Percentiles rank a stretch among this genome's conserved stretches.
Conservation (phyloP, 30 jellyfish, hydroid and myxozoan species). For the Haliclystus octoradiatus region DNA sequence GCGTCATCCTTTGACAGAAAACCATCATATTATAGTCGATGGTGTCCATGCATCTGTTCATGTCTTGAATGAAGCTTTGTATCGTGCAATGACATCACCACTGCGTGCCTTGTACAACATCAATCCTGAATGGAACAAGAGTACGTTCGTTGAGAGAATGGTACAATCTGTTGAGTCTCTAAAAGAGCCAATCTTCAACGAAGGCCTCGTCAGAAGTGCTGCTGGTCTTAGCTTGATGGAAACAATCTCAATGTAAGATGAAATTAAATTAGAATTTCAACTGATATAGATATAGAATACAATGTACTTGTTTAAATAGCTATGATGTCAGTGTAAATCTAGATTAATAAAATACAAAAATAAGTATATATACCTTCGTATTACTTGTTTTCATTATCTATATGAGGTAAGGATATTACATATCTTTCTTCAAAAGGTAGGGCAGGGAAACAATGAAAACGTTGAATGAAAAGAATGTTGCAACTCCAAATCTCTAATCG, state of each 20-base stretch:
- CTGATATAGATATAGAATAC: neutral
- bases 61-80: constrained; percentile 19
- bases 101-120: constrained; percentile 20
- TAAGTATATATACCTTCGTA: too few relatives aligned
- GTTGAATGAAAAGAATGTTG: too few relatives aligned
- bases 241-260: neutral
- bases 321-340: too few relatives aligned
- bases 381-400: too few relatives aligned
- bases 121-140: constrained; percentile 34
- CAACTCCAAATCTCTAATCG: too few relatives aligned
- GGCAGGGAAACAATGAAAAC: too few relatives aligned
- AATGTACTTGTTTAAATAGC: neutral
- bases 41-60: constrained; percentile 54
- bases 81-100: constrained; percentile 31
- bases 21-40: constrained; percentile 34
- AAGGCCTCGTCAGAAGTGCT: neutral
- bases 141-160: constrained; percentile 22
- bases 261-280: neutral
- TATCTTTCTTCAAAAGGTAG: neutral
- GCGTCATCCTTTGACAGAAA: constrained; percentile 33
- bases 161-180: constrained; percentile 26
- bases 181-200: constrained; percentile 10
- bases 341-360: too few relatives aligned
- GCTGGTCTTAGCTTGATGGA: neutral
- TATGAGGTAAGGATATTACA: neutral